Evolutionary conservation across 2,797 vertebrate genomes (phyloP).

Genomic region (Manis javanica): DNA sequence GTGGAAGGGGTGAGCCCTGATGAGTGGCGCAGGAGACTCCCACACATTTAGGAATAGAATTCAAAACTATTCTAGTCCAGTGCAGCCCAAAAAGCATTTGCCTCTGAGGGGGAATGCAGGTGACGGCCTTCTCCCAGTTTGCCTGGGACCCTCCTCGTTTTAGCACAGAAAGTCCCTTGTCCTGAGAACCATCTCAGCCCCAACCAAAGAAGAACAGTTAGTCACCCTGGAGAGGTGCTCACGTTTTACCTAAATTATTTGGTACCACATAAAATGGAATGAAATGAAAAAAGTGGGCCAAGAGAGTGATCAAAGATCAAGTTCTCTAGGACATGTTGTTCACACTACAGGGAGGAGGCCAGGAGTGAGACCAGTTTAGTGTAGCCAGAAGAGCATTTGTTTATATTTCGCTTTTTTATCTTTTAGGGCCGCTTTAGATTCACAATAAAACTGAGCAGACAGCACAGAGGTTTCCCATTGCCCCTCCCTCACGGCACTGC

Average conservation of each 20-base stretch:
- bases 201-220: neutral
- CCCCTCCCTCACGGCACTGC: too few relatives aligned
- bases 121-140: neutral
- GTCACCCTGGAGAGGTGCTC: neutral
- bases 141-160: neutral
- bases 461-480: too few relatives aligned
- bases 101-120: neutral
- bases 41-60: neutral
- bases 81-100: neutral
- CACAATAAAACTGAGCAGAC: neutral
- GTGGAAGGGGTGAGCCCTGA: neutral
- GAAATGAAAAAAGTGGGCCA: neutral
- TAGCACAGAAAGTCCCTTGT: neutral
- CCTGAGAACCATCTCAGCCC: neutral
- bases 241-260: neutral
- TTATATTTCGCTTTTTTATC: neutral
- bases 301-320: neutral
- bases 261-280: neutral
- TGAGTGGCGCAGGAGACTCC: neutral
- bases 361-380: too few relatives aligned
- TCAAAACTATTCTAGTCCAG: neutral
- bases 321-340: too few relatives aligned
- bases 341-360: neutral
- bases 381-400: neutral
- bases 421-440: neutral